phyloP scores from a whole-genome alignment of 23 tunicate species.

The Corella eumyota region DNA sequence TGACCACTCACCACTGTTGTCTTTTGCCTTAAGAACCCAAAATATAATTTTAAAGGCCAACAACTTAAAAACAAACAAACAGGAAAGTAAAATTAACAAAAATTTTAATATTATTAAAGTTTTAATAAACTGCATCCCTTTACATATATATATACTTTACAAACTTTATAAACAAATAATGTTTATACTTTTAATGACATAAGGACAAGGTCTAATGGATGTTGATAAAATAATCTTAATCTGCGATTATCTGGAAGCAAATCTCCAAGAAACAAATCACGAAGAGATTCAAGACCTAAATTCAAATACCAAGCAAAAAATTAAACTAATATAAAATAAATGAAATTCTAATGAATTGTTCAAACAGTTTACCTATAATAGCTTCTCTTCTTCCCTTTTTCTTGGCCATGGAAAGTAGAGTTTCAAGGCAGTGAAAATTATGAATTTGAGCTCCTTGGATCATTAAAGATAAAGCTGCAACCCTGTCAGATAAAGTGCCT shows the following conservation, averaged over 20 bases:
- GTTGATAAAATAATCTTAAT: slow-evolving; percentile 32
- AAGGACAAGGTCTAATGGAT: slow-evolving; percentile 3
- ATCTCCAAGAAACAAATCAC: slow-evolving; percentile 36
- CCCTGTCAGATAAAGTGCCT: slow-evolving; percentile 73
- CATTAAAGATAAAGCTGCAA: slow-evolving; percentile 58
- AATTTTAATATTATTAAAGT: too few relatives aligned
- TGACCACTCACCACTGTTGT: slow-evolving; percentile 15
- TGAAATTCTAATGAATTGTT: neutral
- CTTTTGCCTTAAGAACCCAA: slow-evolving; percentile 8
- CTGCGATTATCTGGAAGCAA: slow-evolving; percentile 35
- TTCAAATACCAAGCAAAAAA: neutral
- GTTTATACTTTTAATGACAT: slow-evolving; percentile 12
- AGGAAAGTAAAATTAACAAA: neutral
- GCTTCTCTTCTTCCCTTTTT: slow-evolving; percentile 68
- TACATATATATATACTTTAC: too few relatives aligned
- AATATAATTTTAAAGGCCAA: neutral
- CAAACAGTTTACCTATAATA: slow-evolving; percentile 20
- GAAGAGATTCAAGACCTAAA: slow-evolving; percentile 51
- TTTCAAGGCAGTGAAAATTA: slow-evolving; percentile 46
- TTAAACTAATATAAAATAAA: neutral
- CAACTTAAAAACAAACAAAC: neutral
- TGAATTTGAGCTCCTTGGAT: slow-evolving; percentile 56
- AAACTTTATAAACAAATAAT: too few relatives aligned
- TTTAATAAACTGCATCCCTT: too few relatives aligned
- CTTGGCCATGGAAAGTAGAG: slow-evolving; percentile 26